These are phyloP conservation scores for Drosophila leontia DNA, from an alignment of 1,140 invertebrate genomes.

Conservation along the genomic window DNA sequence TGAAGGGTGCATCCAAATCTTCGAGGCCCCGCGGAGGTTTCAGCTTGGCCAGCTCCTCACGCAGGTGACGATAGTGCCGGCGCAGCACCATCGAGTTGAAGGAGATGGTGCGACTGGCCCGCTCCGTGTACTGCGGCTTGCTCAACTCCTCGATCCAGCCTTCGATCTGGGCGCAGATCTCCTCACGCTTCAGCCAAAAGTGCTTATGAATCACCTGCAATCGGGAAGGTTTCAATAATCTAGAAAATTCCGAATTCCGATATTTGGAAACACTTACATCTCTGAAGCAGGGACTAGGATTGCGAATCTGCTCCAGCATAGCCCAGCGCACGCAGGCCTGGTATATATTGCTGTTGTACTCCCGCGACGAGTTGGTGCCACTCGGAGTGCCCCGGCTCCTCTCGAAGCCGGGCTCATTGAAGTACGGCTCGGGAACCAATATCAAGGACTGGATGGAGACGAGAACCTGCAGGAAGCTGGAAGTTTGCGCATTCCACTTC, in stretches of 20 bases:
- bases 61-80: constrained; percentile 91
- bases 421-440: constrained; percentile 97
- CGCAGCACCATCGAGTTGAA: constrained; percentile 90
- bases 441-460: constrained; percentile 98
- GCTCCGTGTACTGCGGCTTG: constrained; percentile 91
- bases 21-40: constrained; percentile 90
- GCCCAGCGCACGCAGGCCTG: constrained; percentile 98
- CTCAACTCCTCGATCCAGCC: constrained; percentile 95
- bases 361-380: constrained; percentile 94
- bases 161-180: constrained; percentile 95
- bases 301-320: constrained; percentile 96
- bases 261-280: constrained; percentile 87
- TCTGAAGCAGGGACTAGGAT: constrained; percentile 96
- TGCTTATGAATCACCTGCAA: constrained; percentile 94
- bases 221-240: not conserved
- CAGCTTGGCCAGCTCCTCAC: constrained; percentile 92
- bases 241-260: not conserved
- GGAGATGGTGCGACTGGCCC: constrained; percentile 89
- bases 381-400: constrained; percentile 94
- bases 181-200: constrained; percentile 97
- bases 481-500: constrained; percentile 99
- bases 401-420: constrained; percentile 99
- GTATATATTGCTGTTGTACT: constrained; percentile 98
- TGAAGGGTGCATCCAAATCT: constrained; percentile 88
- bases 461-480: constrained; percentile 97